Evolutionary conservation across 1,140 invertebrate genomes (phyloP), one percentile per base, ranked within the genome.

Genomic region (Drosophila parvula): DNA sequence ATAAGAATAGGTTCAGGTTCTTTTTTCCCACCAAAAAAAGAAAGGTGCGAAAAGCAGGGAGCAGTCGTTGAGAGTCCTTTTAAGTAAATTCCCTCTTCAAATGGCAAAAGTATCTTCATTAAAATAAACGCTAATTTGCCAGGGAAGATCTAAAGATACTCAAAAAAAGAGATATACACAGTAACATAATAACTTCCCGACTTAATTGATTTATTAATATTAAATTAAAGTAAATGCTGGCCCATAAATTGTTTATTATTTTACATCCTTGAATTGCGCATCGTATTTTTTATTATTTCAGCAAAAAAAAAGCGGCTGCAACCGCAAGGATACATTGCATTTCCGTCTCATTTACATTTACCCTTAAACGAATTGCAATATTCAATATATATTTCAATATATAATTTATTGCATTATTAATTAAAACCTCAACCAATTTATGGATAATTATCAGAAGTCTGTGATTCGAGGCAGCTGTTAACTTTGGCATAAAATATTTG

Each of bases 1-100:
- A 38, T 40, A 57, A n/a, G 36, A 69, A 50, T 68, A 18, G 43
- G 50, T 53, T 36, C 50, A 53, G 51, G 51, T 53, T 53, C 4
- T 27, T 12, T 0, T 12, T 10, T 12, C 10, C 18, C 18, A 1
- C 16, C 34, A 3, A 27, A 43, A 50, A 71, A 65, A n/a, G n/a
- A 73, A 69, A 69, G 53, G 73, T 75, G 73, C 18, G 61, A 76
- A 76, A 76, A 51, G 51, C 34, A 61, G 28, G 36, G 9, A 38
- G 51, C 40, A 44, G 43, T 28, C 63, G 63, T 9, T 32, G 64
- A 69, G 68, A 57, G 68, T 71, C 43, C 61, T 50, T 48, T 74
- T 28, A 64, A 74, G 74, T 75, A 64, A 10, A 53, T 53, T 43
- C 30, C 22, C 51, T 50, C 43, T 75, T 75, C 59, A 74, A 53